Percentiles rank a stretch among this genome's conserved stretches.
Conservation (phyloP, 2,797 vertebrate species). For the Enteromius radiatus region DNA sequence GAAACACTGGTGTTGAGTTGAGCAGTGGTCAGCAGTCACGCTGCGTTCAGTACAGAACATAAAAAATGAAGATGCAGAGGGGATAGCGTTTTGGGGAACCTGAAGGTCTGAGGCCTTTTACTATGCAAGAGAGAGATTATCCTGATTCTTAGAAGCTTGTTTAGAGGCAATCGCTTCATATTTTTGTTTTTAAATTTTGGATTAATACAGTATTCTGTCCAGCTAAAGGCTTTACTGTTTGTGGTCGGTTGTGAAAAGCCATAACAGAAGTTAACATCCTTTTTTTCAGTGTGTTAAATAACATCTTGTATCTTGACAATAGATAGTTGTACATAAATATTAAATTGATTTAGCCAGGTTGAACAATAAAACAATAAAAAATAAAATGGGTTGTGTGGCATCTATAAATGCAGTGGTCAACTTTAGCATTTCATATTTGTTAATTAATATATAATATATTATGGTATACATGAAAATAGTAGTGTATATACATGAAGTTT, state of each 20-base stretch:
- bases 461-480: no score
- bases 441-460: not conserved
- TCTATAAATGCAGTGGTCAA: not conserved
- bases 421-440: not conserved
- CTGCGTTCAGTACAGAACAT: slow-evolving; percentile 2
- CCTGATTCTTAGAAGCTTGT: slow-evolving; percentile 22
- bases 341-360: slow-evolving; percentile 5
- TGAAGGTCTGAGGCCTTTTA: slow-evolving; percentile 30
- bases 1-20: slow-evolving; percentile 11
- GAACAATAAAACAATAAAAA: slow-evolving; percentile 45
- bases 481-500: not conserved
- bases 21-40: not conserved
- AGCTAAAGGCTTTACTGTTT: slow-evolving; percentile 14
- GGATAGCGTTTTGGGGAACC: not conserved
- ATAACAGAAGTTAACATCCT: not conserved
- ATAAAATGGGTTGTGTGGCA: not conserved
- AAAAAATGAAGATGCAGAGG: not conserved
- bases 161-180: not conserved
- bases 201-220: slow-evolving; percentile 8
- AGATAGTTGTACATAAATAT: slow-evolving; percentile 27
- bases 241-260: slow-evolving; percentile 6
- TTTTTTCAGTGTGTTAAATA: slow-evolving; percentile 34
- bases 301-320: slow-evolving; percentile 24
- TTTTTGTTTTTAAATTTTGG: slow-evolving; percentile 11
- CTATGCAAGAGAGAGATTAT: slow-evolving; percentile 44